Evolutionary conservation across 2,888 invertebrate species (phyloP).

Genomic region (Epsilonema sp.): DNA sequence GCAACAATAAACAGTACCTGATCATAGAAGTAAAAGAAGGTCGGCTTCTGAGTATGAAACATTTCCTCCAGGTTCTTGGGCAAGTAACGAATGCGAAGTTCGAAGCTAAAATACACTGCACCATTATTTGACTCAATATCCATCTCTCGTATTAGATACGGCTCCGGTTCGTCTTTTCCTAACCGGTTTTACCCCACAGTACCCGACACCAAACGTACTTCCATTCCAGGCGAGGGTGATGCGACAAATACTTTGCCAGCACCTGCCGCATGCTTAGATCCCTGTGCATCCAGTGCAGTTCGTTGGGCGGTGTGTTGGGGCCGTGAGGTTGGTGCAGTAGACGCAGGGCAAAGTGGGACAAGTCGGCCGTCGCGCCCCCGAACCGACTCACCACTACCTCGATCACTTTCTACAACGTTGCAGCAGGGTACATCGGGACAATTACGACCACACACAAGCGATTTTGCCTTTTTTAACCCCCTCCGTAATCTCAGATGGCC

Average conservation of each 20-base stretch:
- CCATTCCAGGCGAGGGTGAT: conserved; percentile 52
- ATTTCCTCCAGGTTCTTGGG: conserved; percentile 68
- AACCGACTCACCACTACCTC: conserved; percentile 57
- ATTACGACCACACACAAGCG: too few relatives aligned
- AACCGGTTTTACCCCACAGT: too few relatives aligned
- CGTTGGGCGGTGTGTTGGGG: conserved; percentile 38
- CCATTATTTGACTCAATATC: too few relatives aligned
- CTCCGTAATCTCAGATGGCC: too few relatives aligned
- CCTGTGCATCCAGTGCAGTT: conserved; percentile 70
- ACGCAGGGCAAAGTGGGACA: conserved; percentile 62
- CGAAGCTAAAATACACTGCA: too few relatives aligned
- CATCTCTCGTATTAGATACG: too few relatives aligned
- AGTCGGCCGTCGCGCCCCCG: conserved; percentile 55
- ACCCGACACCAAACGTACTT: too few relatives aligned
- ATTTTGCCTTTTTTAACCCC: too few relatives aligned
- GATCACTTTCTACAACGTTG: conserved; percentile 57
- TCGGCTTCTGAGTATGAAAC: conserved; percentile 73
- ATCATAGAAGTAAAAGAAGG: conserved; percentile 87
- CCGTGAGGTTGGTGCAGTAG: conserved; percentile 37
- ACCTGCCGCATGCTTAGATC: conserved; percentile 70
- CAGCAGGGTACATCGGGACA: too few relatives aligned
- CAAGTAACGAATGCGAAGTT: conserved; percentile 75
- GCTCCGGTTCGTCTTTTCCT: too few relatives aligned
- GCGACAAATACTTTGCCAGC: conserved; percentile 47
- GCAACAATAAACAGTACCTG: too few relatives aligned